These are phyloP conservation scores for Macquaria australasica DNA, from an alignment of 2,113 vertebrate genomes.

Conservation along the genomic window DNA sequence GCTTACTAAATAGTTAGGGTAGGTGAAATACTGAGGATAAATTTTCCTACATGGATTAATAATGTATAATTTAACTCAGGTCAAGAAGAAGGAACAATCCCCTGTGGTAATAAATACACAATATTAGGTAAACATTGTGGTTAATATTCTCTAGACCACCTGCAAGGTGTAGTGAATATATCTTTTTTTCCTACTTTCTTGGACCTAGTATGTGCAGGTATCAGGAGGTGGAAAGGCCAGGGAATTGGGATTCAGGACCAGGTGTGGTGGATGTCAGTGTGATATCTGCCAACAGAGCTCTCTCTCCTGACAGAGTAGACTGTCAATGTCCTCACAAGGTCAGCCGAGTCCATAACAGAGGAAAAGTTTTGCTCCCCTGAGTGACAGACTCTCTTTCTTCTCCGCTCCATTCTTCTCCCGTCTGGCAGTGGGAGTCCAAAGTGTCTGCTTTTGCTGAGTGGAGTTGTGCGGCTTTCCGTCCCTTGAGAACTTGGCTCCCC, in stretches of 20 bases:
- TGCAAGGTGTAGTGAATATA: neutral
- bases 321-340: conserved; percentile 64
- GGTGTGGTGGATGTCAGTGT: conserved; percentile 49
- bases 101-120: conserved; percentile 1
- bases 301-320: conserved; percentile 39
- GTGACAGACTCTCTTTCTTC: conserved; percentile 59
- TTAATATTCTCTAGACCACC: conserved; percentile 1
- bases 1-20: neutral
- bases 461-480: conserved; percentile 58
- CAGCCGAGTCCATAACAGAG: conserved; percentile 59
- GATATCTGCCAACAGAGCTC: conserved; percentile 42
- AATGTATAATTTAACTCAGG: neutral
- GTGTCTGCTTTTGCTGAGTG: conserved; percentile 63
- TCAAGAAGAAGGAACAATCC: neutral
- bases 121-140: neutral
- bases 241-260: conserved; percentile 55
- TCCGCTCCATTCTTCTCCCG: conserved; percentile 41
- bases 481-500: conserved; percentile 67
- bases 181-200: neutral
- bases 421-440: conserved; percentile 58
- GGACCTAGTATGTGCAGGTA: conserved; percentile 9
- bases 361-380: conserved; percentile 66
- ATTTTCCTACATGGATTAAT: neutral
- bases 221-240: conserved; percentile 19
- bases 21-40: neutral